Evolutionary conservation across 64 coral and sea anemone genomes (phyloP), one percentile per base, ranked within the genome.

Genomic region (Actinia equina): DNA sequence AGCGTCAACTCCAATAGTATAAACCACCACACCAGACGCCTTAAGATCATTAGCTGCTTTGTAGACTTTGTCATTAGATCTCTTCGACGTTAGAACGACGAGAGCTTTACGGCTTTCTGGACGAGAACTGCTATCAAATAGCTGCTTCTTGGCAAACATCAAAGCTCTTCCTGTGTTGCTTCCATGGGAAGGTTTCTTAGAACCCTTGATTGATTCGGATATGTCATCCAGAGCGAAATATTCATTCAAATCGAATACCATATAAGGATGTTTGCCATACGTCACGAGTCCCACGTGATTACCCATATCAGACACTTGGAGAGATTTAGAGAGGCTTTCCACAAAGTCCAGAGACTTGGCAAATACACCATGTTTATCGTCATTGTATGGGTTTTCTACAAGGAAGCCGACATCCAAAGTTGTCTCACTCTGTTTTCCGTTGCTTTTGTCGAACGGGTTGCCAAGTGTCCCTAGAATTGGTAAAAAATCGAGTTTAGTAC

Each of bases 221-320:
- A 90, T 30, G 43, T n/a, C 77, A 7, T 53, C 9, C 5, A 60
- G 51, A 23, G 70, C 52, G 41, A 90, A 85, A 44, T 79, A 59
- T 52, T 90, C 82, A 25, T 90, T 90, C 22, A 90, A 90, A 54
- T 90, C 89, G 43, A 90, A 90, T 16, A 82, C 89, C 89, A 90
- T 79, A 79, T 77, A 90, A 44, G 89, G 89, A n/a, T 90, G 45
- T 57, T 84, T 90, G 14, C 89, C 89, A 59, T 90, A 90, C 11
- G 84, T 84, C 11, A 90, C 53, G 11, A 90, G 62, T 59, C 89
- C 89, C 61, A 90, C 49, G 11, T 90, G 89, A 2, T 82, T 79
- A 14, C 89, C 89, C 23, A 54, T 77, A 27, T 85, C 67, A 23
- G 89, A 85, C 18, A 90, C 25, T 67, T 90, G 85, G 0, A 85